Conservation (phyloP, 2,888 invertebrate genomes). For the Drosophila affinis region DNA sequence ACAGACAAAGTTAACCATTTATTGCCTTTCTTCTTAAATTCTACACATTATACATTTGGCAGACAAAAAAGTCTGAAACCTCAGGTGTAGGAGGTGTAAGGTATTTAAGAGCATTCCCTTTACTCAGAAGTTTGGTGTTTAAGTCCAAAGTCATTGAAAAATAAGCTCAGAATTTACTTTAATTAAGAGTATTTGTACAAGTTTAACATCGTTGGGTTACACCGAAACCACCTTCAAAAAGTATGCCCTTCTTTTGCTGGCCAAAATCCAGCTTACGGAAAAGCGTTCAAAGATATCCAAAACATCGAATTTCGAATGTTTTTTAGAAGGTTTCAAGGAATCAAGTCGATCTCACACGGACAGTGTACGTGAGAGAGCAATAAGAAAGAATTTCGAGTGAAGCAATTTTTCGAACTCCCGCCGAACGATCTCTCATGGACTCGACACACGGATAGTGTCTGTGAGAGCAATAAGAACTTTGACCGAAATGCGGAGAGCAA, state of each 20-base stretch:
- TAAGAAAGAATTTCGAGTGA: conserved; percentile 65
- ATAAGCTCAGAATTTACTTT: neutral
- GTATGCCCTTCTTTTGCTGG: neutral
- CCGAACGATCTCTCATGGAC: conserved; percentile 21
- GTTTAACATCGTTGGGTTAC: no score
- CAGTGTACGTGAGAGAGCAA: conserved; percentile 72
- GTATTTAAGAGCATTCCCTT: neutral
- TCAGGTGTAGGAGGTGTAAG: neutral
- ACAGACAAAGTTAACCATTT: neutral
- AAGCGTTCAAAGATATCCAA: conserved; percentile 32
- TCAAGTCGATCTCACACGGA: conserved; percentile 58
- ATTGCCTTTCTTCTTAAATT: neutral
- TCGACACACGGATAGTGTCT: conserved; percentile 2
- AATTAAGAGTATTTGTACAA: neutral
- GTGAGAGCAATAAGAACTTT: conserved; percentile 39
- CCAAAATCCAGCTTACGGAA: conserved; percentile 10
- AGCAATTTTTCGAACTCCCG: conserved; percentile 26
- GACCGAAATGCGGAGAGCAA: conserved; percentile 22
- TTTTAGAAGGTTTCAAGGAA: conserved; percentile 21
- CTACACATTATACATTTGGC: neutral
- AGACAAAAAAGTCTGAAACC: neutral
- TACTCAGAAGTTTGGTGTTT: neutral
- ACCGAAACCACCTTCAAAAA: neutral
- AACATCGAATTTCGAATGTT: conserved; percentile 52
- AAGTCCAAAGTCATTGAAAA: neutral